Percentiles rank a stretch among this genome's conserved stretches.
These are phyloP conservation scores for Luffia ferchaultella DNA, from an alignment of 2,888 invertebrate genomes.

Conservation along the genomic window DNA sequence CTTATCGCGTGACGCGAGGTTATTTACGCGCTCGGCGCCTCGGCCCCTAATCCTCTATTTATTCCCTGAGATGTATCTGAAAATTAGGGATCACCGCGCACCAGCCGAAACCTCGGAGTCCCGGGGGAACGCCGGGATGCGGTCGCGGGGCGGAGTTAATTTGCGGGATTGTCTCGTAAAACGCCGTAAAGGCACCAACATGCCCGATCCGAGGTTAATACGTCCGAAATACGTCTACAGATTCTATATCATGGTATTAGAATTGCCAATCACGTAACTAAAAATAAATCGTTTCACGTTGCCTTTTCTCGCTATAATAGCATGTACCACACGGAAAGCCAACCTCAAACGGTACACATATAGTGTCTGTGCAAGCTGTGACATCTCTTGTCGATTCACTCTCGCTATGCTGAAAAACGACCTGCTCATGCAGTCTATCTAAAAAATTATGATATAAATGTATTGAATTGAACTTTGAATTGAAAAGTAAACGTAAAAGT, in stretches of 20 bases:
- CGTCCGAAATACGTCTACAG: constrained; percentile 26
- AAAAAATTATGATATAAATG: no score
- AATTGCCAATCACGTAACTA: no score
- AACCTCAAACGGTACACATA: no score
- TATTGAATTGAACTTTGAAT: no score
- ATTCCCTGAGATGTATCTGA: constrained; percentile 63
- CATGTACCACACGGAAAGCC: no score
- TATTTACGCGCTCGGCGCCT: constrained; percentile 53
- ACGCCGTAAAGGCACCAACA: background rate
- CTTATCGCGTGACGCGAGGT: constrained; percentile 16
- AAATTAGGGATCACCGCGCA: constrained; percentile 55
- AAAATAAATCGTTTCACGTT: no score
- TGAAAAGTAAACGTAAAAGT: no score
- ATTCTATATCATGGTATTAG: background rate
- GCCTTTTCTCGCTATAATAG: no score
- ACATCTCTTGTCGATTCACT: no score
- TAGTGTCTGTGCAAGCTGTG: no score
- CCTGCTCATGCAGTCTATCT: no score
- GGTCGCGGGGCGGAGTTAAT: constrained; percentile 31
- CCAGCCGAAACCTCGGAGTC: constrained; percentile 17
- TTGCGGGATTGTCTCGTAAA: constrained; percentile 32
- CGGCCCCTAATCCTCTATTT: constrained; percentile 63
- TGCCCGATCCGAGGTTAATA: constrained; percentile 20
- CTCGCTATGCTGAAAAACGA: no score
- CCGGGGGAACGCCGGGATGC: constrained; percentile 13